Conservation (phyloP, 2,797 vertebrate species). For the Semotilus atromaculatus region DNA sequence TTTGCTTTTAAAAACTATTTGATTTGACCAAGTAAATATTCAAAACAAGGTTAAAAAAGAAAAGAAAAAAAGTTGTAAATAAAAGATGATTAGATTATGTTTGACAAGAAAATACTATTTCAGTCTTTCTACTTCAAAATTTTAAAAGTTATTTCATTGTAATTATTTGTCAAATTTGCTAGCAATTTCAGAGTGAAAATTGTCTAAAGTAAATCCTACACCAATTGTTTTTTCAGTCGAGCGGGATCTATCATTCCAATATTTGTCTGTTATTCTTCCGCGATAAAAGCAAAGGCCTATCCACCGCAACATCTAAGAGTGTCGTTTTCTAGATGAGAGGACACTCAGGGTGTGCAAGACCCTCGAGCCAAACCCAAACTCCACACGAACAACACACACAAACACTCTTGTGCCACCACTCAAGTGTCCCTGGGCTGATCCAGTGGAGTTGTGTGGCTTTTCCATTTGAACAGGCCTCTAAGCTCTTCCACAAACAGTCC, state of each 20-base stretch:
- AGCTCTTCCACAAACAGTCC: slow-evolving; percentile 82
- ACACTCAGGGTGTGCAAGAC: slow-evolving; percentile 79
- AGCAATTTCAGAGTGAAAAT: not conserved
- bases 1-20: no score
- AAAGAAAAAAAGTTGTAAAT: no score
- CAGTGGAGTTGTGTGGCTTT: slow-evolving; percentile 71
- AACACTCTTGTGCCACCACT: slow-evolving; percentile 68
- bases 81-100: not conserved
- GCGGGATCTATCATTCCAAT: not conserved
- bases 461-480: slow-evolving; percentile 76
- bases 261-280: slow-evolving; percentile 17
- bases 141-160: no score
- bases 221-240: not conserved
- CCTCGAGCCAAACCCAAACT: slow-evolving; percentile 66
- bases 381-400: slow-evolving; percentile 54
- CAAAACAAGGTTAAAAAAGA: no score
- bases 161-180: no score
- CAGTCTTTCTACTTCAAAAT: no score
- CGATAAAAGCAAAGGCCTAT: slow-evolving; percentile 34
- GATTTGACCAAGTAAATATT: not conserved
- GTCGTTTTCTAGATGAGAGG: slow-evolving; percentile 77
- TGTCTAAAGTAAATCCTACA: not conserved
- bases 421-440: slow-evolving; percentile 75
- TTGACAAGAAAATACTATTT: no score
- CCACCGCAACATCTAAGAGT: slow-evolving; percentile 77